Evolutionary conservation across 1,140 invertebrate species (phyloP).

Genomic region (Neuroterus valhalla): DNA sequence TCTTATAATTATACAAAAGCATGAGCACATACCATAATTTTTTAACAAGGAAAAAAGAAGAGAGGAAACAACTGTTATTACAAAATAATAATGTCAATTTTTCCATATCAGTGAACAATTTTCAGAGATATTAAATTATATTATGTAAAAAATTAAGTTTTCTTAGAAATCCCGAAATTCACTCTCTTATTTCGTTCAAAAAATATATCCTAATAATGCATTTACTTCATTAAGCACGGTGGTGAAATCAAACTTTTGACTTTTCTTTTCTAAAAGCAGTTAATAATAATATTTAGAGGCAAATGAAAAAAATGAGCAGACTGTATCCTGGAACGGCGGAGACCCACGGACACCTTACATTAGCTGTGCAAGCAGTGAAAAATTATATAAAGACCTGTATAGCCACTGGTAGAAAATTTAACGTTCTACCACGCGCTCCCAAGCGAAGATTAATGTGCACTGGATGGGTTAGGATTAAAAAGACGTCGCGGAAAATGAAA

Average conservation of each 20-base stretch:
- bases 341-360: constrained; percentile 51
- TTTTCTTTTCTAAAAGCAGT: constrained; percentile 31
- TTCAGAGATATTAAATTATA: too few species aligned
- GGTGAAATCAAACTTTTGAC: background rate
- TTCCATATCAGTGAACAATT: too few species aligned
- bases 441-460: constrained; percentile 57
- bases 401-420: constrained; percentile 54
- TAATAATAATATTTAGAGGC: constrained; percentile 46
- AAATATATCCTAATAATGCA: too few species aligned
- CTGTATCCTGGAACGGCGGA: constrained; percentile 45
- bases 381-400: constrained; percentile 60
- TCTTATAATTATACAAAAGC: too few species aligned
- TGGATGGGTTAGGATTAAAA: constrained; percentile 57
- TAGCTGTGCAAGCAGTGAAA: constrained; percentile 56
- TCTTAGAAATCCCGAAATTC: too few species aligned
- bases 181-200: too few species aligned
- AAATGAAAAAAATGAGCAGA: constrained; percentile 54
- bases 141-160: too few species aligned
- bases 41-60: too few species aligned
- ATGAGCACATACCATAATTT: too few species aligned
- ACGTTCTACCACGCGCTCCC: constrained; percentile 54
- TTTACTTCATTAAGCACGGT: too few species aligned
- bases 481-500: constrained; percentile 54
- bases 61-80: too few species aligned
- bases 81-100: too few species aligned